Conservation (phyloP, 2,797 vertebrate genomes). For the Hippocampus kuda region DNA sequence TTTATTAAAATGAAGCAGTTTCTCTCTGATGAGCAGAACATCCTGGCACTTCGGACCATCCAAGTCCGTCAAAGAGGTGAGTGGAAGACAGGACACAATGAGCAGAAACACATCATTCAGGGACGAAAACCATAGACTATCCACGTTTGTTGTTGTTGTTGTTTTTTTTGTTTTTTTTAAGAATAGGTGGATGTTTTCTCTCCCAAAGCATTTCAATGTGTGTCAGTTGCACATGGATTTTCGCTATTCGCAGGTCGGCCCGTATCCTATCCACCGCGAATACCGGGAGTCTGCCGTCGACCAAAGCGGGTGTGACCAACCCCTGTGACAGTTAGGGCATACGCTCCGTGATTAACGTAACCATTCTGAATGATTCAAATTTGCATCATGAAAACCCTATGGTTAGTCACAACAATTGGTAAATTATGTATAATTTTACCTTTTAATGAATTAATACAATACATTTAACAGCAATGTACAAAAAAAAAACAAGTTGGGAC, state of each 20-base stretch:
- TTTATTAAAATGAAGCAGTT: constrained; percentile 99
- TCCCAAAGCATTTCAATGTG: too few species aligned
- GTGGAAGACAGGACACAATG: neutral
- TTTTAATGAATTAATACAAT: neutral
- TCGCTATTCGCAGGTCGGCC: too few species aligned
- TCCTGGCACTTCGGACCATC: constrained; percentile 92
- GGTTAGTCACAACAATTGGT: neutral
- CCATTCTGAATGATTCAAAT: neutral
- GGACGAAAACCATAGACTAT: too few species aligned
- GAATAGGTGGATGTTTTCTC: too few species aligned
- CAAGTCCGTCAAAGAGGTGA: constrained; percentile 99
- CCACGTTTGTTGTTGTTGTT: too few species aligned
- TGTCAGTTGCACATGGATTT: too few species aligned
- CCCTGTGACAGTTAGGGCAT: neutral
- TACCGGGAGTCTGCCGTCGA: too few species aligned
- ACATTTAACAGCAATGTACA: neutral
- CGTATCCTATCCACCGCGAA: too few species aligned
- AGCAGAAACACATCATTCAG: neutral
- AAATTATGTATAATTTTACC: neutral
- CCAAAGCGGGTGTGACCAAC: neutral
- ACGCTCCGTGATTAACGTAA: too few species aligned
- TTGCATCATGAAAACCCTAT: neutral
- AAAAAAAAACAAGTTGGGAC: neutral
- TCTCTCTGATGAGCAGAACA: constrained; percentile 95
- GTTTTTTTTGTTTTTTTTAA: too few species aligned